Base-by-base conservation (phyloP, 1,140 invertebrate species). In the Drosophila micromelanica region DNA sequence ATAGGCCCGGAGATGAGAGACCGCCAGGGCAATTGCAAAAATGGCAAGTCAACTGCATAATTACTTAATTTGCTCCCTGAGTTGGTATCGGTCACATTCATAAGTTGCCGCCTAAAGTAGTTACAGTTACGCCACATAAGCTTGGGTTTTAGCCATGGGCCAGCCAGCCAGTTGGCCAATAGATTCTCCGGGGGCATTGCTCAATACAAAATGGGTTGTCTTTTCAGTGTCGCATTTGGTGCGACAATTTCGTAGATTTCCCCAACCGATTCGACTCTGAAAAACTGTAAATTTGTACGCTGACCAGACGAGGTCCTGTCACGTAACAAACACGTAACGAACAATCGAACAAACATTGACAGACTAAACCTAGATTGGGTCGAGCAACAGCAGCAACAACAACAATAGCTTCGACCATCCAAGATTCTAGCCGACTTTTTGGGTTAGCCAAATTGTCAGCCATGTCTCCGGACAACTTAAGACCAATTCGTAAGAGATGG, bases 21-120 rank as follows among this genome's bases (percentile, higher is more conserved):
- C n/a, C 73, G 42, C 17, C 45, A 40, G 73, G 38, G 57, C 49
- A 56, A 67, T 68, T 70, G 65, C 68, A 86, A 72, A 86, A 86
- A 69, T 51, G 67, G 55, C 84, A 86, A 87, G 84, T 87, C 84
- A 87, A 87, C 79, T 87, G 84, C 84, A 87, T 87, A 87, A 87
- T 87, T 89, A 89, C 84, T 89, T 87, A 87, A 87, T 87, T 87
- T 79, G 60, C 75, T 69, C 42, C 38, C 60, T 35, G 35, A 56
- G 46, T 55, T 77, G 57, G 64, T 65, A 60, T 71, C 62, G 74
- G 45, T 35, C 79, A 61, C 23, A 42, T 13, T 70, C 69, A 65
- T 65, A 65, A 71, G 61, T 59, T 65, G 55, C 52, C 12, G 37
- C 32, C 32, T 27, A 5, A 46, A 23, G 2, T 23, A 32, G 37